Evolutionary conservation across 1,140 invertebrate genomes (phyloP).

Genomic region (Calosoma granatense): DNA sequence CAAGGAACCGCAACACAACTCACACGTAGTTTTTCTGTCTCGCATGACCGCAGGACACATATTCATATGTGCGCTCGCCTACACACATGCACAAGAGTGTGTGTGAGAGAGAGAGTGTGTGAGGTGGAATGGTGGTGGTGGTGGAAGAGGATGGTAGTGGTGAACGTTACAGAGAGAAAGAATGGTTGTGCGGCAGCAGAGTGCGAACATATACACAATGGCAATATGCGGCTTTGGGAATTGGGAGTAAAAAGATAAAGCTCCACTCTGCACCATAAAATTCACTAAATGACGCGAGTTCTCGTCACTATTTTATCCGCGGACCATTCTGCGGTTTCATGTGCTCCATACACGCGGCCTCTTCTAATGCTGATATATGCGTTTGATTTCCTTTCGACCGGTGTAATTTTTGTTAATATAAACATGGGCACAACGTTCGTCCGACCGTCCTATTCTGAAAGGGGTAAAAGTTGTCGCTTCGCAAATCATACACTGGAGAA

Average conservation of each 20-base stretch:
- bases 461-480: no score
- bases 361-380: constrained; percentile 28
- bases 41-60: not conserved
- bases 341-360: constrained; percentile 22
- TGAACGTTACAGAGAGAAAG: not conserved
- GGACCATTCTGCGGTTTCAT: constrained; percentile 25
- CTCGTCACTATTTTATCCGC: constrained; percentile 29
- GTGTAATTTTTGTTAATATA: constrained; percentile 21
- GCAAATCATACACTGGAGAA: no score
- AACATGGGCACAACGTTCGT: constrained; percentile 16
- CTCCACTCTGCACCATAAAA: constrained; percentile 20
- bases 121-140: not conserved
- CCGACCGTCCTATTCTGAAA: no score
- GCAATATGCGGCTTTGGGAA: constrained; percentile 18
- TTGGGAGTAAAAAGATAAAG: constrained; percentile 21
- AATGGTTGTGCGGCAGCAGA: not conserved
- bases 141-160: not conserved
- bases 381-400: constrained; percentile 28
- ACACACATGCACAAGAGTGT: not conserved
- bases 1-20: not conserved
- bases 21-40: not conserved
- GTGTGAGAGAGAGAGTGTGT: not conserved
- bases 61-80: not conserved
- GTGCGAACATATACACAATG: not conserved
- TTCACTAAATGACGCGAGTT: constrained; percentile 24